Evolutionary conservation across 2,113 vertebrate species (phyloP).

Genomic region (Triplophysa siluroides): DNA sequence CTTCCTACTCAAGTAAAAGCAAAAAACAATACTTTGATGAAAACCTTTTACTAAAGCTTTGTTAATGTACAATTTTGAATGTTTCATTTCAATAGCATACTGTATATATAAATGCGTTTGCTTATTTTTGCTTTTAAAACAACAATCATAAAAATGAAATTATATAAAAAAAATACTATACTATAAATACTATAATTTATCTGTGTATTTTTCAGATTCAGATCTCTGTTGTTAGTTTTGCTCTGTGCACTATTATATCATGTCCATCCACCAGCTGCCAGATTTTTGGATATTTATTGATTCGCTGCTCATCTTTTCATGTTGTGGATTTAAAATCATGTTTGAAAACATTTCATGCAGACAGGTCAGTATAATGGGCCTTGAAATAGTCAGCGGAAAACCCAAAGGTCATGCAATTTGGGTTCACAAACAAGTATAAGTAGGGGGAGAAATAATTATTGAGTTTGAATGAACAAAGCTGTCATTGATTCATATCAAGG

Average conservation of each 20-base stretch:
- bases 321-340: constrained; percentile 16
- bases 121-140: too few relatives aligned
- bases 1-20: background rate
- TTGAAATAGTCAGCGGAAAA: background rate
- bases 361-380: background rate
- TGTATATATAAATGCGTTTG: too few relatives aligned
- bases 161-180: too few relatives aligned
- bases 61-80: background rate
- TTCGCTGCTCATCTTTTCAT: constrained; percentile 29
- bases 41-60: background rate
- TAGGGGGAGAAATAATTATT: constrained; percentile 50
- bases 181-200: too few relatives aligned
- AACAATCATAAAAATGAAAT: too few relatives aligned
- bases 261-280: constrained; percentile 20
- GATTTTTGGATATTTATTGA: constrained; percentile 26
- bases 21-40: background rate
- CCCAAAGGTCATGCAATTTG: constrained; percentile 42
- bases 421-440: constrained; percentile 38
- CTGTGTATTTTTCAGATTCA: background rate
- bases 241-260: constrained; percentile 10
- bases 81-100: background rate
- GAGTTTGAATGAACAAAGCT: constrained; percentile 61
- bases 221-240: constrained; percentile 16
- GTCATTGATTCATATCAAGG: constrained; percentile 76
- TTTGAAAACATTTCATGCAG: constrained; percentile 34